These are phyloP conservation scores for Lacerta agilis DNA, from an alignment of 2,797 vertebrate species.

Conservation along the genomic window DNA sequence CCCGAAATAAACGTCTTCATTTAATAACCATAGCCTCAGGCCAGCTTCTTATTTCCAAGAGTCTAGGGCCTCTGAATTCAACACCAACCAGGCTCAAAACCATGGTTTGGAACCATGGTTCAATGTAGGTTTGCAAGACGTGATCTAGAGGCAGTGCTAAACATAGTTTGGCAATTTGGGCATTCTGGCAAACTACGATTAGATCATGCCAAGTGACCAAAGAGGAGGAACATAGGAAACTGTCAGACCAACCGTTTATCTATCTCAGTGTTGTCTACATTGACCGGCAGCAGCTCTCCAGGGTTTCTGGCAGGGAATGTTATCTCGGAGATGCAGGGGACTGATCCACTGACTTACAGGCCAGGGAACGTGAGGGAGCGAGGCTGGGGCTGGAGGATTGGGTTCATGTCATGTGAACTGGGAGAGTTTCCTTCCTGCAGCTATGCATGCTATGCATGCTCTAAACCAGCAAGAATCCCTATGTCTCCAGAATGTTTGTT, in stretches of 20 bases:
- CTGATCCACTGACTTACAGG: too few relatives aligned
- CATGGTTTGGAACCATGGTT: background rate
- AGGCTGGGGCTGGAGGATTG: background rate
- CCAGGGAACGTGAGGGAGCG: too few relatives aligned
- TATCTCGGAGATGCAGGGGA: too few relatives aligned
- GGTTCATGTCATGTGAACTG: background rate
- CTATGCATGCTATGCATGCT: background rate
- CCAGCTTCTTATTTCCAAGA: too few relatives aligned
- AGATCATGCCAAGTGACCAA: background rate
- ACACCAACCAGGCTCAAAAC: too few relatives aligned
- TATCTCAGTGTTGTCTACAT: too few relatives aligned
- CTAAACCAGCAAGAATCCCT: background rate
- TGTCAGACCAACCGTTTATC: too few relatives aligned
- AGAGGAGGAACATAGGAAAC: background rate
- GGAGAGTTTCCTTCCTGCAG: background rate
- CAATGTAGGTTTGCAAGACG: background rate
- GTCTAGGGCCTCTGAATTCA: too few relatives aligned
- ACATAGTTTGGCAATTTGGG: background rate
- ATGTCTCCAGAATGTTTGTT: constrained; percentile 12
- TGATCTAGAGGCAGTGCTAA: background rate
- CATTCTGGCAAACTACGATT: background rate
- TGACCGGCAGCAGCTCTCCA: too few relatives aligned
- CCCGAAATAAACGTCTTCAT: too few relatives aligned
- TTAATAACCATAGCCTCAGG: too few relatives aligned
- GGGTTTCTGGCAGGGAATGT: too few relatives aligned